phyloP scores from a whole-genome alignment of 1,140 invertebrate genomes.

The Hermatobates lingyangjiaoensis region DNA sequence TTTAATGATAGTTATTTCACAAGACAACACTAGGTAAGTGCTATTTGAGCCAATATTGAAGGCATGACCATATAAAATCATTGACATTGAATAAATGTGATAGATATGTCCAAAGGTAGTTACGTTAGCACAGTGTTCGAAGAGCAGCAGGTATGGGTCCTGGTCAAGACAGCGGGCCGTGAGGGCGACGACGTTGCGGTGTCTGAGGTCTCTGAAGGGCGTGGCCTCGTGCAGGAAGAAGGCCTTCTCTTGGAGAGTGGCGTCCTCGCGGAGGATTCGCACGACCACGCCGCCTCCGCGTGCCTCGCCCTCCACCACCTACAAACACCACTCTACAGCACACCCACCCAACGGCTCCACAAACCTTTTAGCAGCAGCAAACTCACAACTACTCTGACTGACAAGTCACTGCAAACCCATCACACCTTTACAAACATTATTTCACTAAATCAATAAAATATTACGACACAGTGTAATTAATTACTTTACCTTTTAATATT shows the following conservation, averaged over 20 bases:
- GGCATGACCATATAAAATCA: too few species aligned
- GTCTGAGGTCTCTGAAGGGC: constrained; percentile 40
- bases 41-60: too few species aligned
- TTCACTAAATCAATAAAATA: too few species aligned
- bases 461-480: too few species aligned
- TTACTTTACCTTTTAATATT: too few species aligned
- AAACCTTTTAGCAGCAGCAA: background rate
- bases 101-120: too few species aligned
- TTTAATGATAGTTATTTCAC: too few species aligned
- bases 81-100: too few species aligned
- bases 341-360: background rate
- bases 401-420: background rate
- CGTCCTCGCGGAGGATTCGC: constrained; percentile 50
- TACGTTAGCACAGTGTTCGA: constrained; percentile 41
- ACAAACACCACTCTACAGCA: too few species aligned
- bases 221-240: constrained; percentile 50
- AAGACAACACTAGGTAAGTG: too few species aligned
- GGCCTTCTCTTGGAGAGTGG: constrained; percentile 40
- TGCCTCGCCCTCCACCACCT: constrained; percentile 54
- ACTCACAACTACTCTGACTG: too few species aligned
- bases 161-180: constrained; percentile 40
- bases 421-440: background rate
- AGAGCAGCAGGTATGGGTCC: constrained; percentile 40
- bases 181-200: constrained; percentile 38
- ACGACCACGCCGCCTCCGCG: constrained; percentile 37